phyloP scores from a whole-genome alignment of 2,888 invertebrate genomes.

The Microctonus hyperodae region DNA sequence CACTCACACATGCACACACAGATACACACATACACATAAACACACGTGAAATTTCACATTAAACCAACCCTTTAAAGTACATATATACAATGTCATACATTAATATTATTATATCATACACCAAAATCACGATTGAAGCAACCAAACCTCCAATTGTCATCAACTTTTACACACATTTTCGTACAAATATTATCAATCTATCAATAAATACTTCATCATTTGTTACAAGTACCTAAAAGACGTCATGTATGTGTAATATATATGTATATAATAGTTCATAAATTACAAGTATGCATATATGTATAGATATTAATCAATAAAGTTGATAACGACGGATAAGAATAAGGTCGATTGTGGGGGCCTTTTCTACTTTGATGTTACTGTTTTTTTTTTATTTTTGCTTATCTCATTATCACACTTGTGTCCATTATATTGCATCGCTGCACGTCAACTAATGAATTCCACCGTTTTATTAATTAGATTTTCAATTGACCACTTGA shows the following conservation, averaged over 20 bases:
- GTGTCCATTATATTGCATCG: not conserved
- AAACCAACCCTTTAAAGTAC: conserved; percentile 32
- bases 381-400: conserved; percentile 26
- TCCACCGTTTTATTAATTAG: not conserved
- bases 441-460: not conserved
- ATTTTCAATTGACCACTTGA: conserved; percentile 51
- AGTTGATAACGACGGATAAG: not conserved
- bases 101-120: conserved; percentile 36
- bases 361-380: too few species aligned
- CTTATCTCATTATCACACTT: conserved; percentile 10
- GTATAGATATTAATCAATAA: conserved; percentile 5
- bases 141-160: conserved; percentile 18
- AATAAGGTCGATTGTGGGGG: conserved; percentile 13
- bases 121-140: not conserved
- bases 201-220: conserved; percentile 59
- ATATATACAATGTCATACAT: conserved; percentile 50
- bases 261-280: too few species aligned
- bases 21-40: not conserved
- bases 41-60: not conserved
- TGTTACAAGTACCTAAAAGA: conserved; percentile 45
- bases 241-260: conserved; percentile 32
- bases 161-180: conserved; percentile 47
- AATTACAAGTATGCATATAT: not conserved
- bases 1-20: not conserved
- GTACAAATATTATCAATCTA: conserved; percentile 60